Evolutionary conservation across 2,113 vertebrate species (phyloP), one percentile per base, ranked within the genome.

Genomic region (Garra rufa): DNA sequence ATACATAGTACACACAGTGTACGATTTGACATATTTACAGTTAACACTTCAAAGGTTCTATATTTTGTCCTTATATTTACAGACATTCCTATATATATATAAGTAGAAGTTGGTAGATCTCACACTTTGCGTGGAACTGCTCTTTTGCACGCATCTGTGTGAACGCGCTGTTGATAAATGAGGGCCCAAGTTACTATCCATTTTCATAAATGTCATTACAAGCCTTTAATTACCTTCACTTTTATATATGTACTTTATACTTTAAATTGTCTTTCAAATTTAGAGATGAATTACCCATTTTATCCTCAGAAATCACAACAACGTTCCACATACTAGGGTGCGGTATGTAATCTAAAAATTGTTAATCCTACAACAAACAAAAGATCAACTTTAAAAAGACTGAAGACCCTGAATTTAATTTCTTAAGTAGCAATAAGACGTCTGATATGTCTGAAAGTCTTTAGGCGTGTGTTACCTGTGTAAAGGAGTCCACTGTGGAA

Each of bases 401-500:
- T n/a, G 52, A 55, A 19, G 17, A 52, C 52, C 19, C 52, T 9
- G 21, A 21, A 9, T 19, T 0, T 19, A 19, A 19, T 34, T 34
- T 34, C 34, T 34, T 3, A 34, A 34, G 34, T 3, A 34, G 34
- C 34, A 4, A 6, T 55, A 21, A 21, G 19, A 7, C 3, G 19
- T 1, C 19, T 55, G 8, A n/a, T n/a, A n/a, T 9, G 52, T 55
- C 21, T 55, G 48, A 17, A 17, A 2, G 34, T 34, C 34, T 34
- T 5, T 34, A 57, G 7, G 3, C 9, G 5, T 30, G 38, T 43
- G 41, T 88, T 93, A 96, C 98, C 92, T 96, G 96, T 14, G 96
- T 96, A 89, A 98, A 99, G 0, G 97, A 96, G 91, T 98, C 97
- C 74, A 96, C 93, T 2, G 96, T 95, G 70, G 97, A 96, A 21